Conservation (phyloP, 2,888 invertebrate species). For the Sphaeridia pumilis region DNA sequence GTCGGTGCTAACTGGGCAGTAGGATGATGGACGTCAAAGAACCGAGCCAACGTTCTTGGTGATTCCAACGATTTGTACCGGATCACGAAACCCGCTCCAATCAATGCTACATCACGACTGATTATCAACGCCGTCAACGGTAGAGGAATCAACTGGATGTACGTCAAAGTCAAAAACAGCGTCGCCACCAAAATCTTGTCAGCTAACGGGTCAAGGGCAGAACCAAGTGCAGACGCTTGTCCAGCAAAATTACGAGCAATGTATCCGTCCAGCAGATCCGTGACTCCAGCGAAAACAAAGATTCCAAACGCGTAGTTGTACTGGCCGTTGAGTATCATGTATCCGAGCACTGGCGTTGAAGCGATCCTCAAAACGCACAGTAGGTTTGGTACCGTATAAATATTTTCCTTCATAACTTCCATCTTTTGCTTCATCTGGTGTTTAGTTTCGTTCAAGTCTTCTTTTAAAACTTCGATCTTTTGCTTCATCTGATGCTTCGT, state of each 20-base stretch:
- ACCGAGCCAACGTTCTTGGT: constrained; percentile 71
- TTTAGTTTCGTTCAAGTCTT: constrained; percentile 12
- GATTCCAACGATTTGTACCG: constrained; percentile 79
- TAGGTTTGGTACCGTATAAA: constrained; percentile 85
- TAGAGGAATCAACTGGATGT: constrained; percentile 71
- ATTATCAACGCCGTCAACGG: constrained; percentile 70
- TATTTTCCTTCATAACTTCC: constrained; percentile 53
- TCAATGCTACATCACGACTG: constrained; percentile 65
- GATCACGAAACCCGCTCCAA: constrained; percentile 76
- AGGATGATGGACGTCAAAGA: constrained; percentile 83
- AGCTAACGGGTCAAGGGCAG: constrained; percentile 91
- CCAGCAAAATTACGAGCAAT: constrained; percentile 85
- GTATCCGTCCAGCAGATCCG: constrained; percentile 90
- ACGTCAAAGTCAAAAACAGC: constrained; percentile 74
- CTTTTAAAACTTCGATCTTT: constrained; percentile 5
- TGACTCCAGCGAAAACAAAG: constrained; percentile 73
- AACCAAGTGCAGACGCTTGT: constrained; percentile 86
- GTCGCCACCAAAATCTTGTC: constrained; percentile 89
- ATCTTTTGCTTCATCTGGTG: constrained; percentile 8
- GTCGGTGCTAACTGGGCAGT: constrained; percentile 90
- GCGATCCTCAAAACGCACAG: constrained; percentile 74
- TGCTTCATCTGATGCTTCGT: constrained; percentile 3
- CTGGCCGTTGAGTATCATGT: constrained; percentile 69
- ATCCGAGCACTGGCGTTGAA: constrained; percentile 77
- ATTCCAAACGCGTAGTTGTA: constrained; percentile 68